These are phyloP conservation scores for Drosophila kurseongensis DNA, from an alignment of 1,140 invertebrate genomes.

Conservation along the genomic window DNA sequence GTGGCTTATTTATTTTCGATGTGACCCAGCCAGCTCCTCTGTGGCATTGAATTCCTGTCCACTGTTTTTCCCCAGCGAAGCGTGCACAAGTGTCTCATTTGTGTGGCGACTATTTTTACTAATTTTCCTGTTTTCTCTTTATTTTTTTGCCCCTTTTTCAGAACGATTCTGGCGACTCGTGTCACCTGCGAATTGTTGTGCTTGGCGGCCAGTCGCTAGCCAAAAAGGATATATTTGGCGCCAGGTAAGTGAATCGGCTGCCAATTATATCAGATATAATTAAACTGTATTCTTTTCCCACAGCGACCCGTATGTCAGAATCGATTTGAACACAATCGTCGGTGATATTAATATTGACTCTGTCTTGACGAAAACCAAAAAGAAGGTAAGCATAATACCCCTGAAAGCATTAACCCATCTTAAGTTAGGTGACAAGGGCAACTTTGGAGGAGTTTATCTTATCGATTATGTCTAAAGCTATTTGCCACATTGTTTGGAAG, in stretches of 20 bases:
- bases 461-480: conserved; percentile 25
- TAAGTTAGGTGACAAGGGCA: conserved; percentile 11
- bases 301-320: conserved; percentile 98
- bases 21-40: conserved; percentile 1
- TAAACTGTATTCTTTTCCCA: conserved; percentile 64
- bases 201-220: conserved; percentile 95
- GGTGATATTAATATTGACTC: conserved; percentile 95
- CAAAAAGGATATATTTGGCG: conserved; percentile 99
- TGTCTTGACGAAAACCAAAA: conserved; percentile 97
- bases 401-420: conserved; percentile 3
- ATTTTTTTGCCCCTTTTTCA: conserved; percentile 71
- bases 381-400: conserved; percentile 89
- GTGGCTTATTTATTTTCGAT: conserved; percentile 53
- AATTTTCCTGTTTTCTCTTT: conserved; percentile 26
- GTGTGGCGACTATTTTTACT: conserved; percentile 21
- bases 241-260: conserved; percentile 88
- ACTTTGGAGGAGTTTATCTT: conserved; percentile 42
- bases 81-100: conserved; percentile 49
- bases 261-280: conserved; percentile 1
- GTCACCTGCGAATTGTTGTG: conserved; percentile 92
- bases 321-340: conserved; percentile 94
- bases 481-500: conserved; percentile 2
- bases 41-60: conserved; percentile 29
- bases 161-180: conserved; percentile 91
- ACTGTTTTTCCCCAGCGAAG: conserved; percentile 35